These are phyloP conservation scores for Sula dactylatra DNA, from an alignment of 2,113 vertebrate genomes.

Conservation along the genomic window DNA sequence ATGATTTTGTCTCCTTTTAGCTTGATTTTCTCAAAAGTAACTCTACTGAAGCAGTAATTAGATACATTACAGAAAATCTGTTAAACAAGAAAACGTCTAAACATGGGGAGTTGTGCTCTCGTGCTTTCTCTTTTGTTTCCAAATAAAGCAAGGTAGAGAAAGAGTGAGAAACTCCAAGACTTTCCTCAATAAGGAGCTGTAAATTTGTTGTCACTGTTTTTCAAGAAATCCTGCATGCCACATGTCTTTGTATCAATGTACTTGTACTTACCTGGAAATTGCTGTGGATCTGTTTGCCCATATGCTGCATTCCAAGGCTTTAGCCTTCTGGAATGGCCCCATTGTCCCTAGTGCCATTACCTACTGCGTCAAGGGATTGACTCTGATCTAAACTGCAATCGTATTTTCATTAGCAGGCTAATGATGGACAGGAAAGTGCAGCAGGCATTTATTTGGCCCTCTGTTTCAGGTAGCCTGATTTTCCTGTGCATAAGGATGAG, in stretches of 20 bases:
- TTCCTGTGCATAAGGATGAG: rapidly evolving
- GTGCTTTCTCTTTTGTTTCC: background rate
- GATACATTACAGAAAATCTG: background rate
- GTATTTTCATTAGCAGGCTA: background rate
- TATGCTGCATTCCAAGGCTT: background rate
- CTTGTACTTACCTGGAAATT: background rate
- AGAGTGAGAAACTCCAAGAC: background rate
- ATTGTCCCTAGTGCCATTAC: background rate
- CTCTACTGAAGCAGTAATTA: background rate
- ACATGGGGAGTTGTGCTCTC: background rate
- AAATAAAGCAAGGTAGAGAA: background rate
- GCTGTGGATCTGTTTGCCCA: background rate
- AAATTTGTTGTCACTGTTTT: background rate
- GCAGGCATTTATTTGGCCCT: background rate
- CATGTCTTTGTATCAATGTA: background rate
- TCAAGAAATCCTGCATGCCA: background rate
- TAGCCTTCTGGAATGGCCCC: background rate
- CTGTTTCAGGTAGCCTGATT: background rate
- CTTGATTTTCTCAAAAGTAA: background rate
- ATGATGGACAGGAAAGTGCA: background rate
- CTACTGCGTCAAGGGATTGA: background rate
- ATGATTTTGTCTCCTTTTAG: background rate
- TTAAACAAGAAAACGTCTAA: background rate
- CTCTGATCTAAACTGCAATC: background rate
- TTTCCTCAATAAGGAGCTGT: background rate